Conservation (phyloP, 2,888 invertebrate species). For the Agonum fuliginosum region DNA sequence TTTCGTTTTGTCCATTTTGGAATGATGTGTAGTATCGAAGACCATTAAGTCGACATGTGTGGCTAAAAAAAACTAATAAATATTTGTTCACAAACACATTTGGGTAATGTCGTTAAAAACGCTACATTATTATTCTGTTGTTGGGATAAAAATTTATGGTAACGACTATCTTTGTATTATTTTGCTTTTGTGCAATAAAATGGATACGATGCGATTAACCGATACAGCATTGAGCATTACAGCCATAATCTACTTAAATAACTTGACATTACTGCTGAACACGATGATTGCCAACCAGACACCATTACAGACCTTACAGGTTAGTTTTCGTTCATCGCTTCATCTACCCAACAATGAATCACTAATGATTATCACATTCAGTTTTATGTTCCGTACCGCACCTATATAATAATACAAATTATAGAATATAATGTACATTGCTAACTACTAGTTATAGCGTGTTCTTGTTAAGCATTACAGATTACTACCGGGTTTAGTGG, state of each 20-base stretch:
- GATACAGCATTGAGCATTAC: constrained; percentile 22
- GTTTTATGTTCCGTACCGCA: not conserved
- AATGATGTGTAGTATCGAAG: constrained; percentile 15
- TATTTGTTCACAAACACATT: constrained; percentile 45
- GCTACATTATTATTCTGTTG: constrained; percentile 36
- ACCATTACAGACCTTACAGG: constrained; percentile 1
- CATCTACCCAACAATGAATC: not conserved
- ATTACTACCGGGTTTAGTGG: too few relatives aligned
- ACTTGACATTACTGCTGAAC: constrained; percentile 30
- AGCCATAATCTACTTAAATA: constrained; percentile 26
- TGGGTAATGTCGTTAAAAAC: constrained; percentile 35
- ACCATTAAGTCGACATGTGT: constrained; percentile 42
- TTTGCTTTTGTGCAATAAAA: constrained; percentile 46
- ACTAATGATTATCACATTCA: constrained; percentile 12
- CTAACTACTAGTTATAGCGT: too few relatives aligned
- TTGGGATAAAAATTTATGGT: constrained; percentile 40
- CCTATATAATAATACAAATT: too few relatives aligned
- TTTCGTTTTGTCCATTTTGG: constrained; percentile 43
- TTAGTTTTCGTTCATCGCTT: constrained; percentile 1
- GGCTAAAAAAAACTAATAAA: constrained; percentile 42
- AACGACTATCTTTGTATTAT: constrained; percentile 45
- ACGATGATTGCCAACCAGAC: constrained; percentile 13
- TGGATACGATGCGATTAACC: constrained; percentile 40
- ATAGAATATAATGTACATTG: too few relatives aligned
- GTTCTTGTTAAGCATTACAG: too few relatives aligned